phyloP scores from a whole-genome alignment of 2,797 vertebrate species.

The Denticeps clupeoides region DNA sequence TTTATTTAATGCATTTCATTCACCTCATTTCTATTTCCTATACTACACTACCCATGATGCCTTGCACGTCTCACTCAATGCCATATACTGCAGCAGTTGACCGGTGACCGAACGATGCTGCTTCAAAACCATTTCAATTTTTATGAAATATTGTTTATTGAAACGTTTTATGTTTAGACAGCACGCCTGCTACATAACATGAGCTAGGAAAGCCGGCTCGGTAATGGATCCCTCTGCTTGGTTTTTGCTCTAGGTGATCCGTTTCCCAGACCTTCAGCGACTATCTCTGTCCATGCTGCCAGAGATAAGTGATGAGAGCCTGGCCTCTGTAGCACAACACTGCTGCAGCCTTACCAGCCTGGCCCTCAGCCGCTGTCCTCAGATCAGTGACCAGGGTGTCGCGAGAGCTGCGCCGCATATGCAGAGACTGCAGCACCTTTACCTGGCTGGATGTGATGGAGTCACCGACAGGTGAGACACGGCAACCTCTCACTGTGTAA shows the following conservation, averaged over 20 bases:
- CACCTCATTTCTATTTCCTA: no score
- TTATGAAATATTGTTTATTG: no score
- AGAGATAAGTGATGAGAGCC: slow-evolving; percentile 58
- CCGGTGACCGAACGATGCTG: no score
- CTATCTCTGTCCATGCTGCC: slow-evolving; percentile 67
- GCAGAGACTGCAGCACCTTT: slow-evolving; percentile 62
- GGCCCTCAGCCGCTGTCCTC: slow-evolving; percentile 60
- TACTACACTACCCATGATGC: no score
- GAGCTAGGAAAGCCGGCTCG: no score
- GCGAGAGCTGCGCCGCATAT: slow-evolving; percentile 48
- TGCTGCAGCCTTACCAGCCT: slow-evolving; percentile 66
- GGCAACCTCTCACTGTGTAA: not conserved
- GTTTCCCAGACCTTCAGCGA: slow-evolving; percentile 56
- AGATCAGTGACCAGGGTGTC: slow-evolving; percentile 61
- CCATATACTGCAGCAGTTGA: no score
- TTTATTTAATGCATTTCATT: no score
- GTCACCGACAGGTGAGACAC: slow-evolving; percentile 61
- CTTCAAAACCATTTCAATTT: no score
- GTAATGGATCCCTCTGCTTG: no score
- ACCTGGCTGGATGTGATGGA: slow-evolving; percentile 62
- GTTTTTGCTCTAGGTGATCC: slow-evolving; percentile 53
- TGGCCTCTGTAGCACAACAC: slow-evolving; percentile 55
- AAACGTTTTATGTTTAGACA: no score
- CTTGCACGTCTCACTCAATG: no score
- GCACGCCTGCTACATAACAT: no score